Evolutionary conservation across 2,797 vertebrate genomes (phyloP).

Genomic region (Eulemur rubriventer): DNA sequence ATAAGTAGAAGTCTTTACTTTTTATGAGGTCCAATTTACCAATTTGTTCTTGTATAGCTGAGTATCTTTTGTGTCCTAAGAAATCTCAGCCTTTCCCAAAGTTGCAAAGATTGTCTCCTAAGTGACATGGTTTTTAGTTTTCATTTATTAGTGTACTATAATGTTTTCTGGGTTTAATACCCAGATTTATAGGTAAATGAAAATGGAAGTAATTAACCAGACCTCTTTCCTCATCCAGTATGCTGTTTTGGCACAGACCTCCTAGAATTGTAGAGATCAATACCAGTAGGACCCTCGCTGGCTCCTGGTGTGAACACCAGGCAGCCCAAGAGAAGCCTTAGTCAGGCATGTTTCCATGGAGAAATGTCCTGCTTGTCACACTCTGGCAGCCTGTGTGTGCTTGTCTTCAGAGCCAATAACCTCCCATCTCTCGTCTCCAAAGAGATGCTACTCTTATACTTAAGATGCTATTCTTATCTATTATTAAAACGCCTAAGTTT

Average conservation of each 20-base stretch:
- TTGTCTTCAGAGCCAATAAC: background rate
- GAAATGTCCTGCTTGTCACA: background rate
- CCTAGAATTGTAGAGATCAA: background rate
- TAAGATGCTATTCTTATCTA: background rate
- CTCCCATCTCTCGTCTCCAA: background rate
- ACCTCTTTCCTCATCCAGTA: background rate
- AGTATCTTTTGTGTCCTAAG: background rate
- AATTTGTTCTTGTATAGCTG: background rate
- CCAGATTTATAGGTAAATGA: constrained; percentile 4
- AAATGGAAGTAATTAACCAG: background rate
- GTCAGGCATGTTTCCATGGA: too few relatives aligned
- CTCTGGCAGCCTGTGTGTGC: background rate
- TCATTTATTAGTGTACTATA: background rate
- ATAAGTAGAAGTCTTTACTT: background rate
- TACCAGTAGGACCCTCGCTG: background rate
- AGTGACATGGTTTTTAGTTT: background rate
- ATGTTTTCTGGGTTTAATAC: background rate
- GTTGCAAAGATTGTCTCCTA: background rate
- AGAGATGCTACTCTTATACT: background rate
- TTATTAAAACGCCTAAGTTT: background rate
- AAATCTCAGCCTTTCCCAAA: background rate
- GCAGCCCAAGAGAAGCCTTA: background rate
- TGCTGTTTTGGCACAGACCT: background rate
- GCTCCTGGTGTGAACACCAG: background rate
- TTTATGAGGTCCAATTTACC: background rate